These are phyloP conservation scores for Thera obeliscata DNA, from an alignment of 2,888 invertebrate species.

Conservation along the genomic window DNA sequence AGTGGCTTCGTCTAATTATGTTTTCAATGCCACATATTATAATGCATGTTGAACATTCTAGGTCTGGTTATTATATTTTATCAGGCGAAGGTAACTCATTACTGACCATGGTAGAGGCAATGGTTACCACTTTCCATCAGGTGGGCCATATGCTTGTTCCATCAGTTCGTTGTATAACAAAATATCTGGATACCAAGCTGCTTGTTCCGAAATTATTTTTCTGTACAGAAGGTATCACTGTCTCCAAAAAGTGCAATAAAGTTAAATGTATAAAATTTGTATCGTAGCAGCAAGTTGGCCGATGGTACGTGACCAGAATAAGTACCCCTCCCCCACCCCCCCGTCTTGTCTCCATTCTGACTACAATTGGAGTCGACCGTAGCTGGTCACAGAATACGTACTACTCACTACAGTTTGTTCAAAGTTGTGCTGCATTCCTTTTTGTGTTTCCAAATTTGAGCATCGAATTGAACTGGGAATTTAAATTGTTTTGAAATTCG, in stretches of 20 bases:
- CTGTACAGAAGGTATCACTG: not conserved
- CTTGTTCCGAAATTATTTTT: no score
- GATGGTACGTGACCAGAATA: conserved; percentile 1
- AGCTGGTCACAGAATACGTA: not conserved
- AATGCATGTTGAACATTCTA: no score
- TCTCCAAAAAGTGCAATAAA: not conserved
- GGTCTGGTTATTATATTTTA: no score
- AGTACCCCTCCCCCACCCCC: not conserved
- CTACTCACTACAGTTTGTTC: not conserved
- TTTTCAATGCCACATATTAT: no score
- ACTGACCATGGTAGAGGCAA: no score
- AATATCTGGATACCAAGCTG: no score
- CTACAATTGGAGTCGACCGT: not conserved
- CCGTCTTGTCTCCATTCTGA: not conserved
- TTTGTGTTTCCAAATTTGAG: not conserved
- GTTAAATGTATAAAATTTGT: conserved; percentile 1
- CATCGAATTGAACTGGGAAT: not conserved
- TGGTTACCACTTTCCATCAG: no score
- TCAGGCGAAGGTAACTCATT: no score
- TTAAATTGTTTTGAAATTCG: not conserved
- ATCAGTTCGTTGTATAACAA: no score
- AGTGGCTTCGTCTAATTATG: no score
- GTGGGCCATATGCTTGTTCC: no score
- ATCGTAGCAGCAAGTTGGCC: conserved; percentile 2
- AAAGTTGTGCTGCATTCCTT: not conserved